A percentile compares a stretch with the other conserved stretches of the same genome.
Evolutionary conservation across 92 coral and sea anemone species (phyloP).

Genomic region (Epizoanthus rinbou): DNA sequence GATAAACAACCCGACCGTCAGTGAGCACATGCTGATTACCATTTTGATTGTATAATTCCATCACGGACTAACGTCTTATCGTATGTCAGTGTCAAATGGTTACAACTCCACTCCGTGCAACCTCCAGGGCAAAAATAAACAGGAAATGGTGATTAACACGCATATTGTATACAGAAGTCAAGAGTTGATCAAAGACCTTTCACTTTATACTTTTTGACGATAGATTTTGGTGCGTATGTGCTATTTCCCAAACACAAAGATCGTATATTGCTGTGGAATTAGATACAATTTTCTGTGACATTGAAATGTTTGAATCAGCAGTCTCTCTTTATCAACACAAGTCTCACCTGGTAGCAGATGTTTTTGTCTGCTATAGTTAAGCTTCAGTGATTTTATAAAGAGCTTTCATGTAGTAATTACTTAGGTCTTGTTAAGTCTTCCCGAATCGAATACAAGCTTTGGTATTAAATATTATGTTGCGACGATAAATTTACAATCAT

Average conservation of each 20-base stretch:
- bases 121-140: conserved; percentile 21
- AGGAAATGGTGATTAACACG: conserved; percentile 24
- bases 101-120: neutral
- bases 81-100: neutral
- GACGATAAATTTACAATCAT: neutral
- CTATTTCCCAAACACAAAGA: neutral
- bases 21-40: neutral
- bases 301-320: neutral
- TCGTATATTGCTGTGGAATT: neutral
- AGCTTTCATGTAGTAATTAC: conserved; percentile 9
- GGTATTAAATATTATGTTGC: conserved; percentile 4
- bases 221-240: neutral
- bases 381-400: neutral
- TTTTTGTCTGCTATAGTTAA: neutral
- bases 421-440: neutral
- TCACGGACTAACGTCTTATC: conserved; percentile 2
- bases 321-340: neutral
- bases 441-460: neutral
- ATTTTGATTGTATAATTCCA: neutral
- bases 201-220: conserved; percentile 10
- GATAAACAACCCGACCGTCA: neutral
- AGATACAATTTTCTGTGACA: neutral
- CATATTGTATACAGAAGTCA: conserved; percentile 27
- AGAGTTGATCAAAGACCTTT: conserved; percentile 15
- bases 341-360: neutral